Base-by-base conservation (phyloP, 2,888 invertebrate genomes). In the Dendrolimus houi region DNA sequence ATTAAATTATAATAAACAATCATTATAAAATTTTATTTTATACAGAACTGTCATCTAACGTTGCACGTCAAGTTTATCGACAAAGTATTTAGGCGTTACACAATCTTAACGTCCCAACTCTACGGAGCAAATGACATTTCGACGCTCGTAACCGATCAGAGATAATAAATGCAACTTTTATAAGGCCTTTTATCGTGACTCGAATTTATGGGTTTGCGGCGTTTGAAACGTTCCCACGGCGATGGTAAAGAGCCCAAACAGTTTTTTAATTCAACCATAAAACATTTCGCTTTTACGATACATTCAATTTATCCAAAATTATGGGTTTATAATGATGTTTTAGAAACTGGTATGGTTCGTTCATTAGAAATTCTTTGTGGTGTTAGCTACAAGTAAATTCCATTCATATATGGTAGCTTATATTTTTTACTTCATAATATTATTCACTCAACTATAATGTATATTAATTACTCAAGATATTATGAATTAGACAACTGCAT, bases 151-250 rank as follows among this genome's bases (percentile, higher is more conserved):
- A 71, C 70, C 72, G 68, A 76, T 73, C 67, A 67, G 69, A 72
- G 77, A 77, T 79, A 81, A 79, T 81, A 80, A 80, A 81, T 77
- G 80, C 81, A 81, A 79, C 72, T 81, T 81, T 81, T 81, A 79
- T 81, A 81, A 77, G 75, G 67, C 72, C 73, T 78, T 81, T 83
- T 81, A 81, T 81, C 75, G 79, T 68, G 71, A 66, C 68, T 69
- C 60, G 66, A 75, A 83, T 83, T 83, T 81, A 83, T 79, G 69
- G 66, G 68, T 71, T 73, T 69, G 74, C 72, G 41, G 70, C 72
- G 74, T 70, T 71, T 75, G 72, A 72, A 78, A 72, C 64, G 76
- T 81, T 82, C 83, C 79, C 83, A 79, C 80, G 81, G 70, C 64
- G 77, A 75, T 72, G 74, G 67, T 79, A 74, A 74, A 77, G 76